Percentiles rank a stretch among this genome's conserved stretches.
These are phyloP conservation scores for Stichodactyla mertensii DNA, from an alignment of 64 coral and sea anemone genomes.

Conservation along the genomic window DNA sequence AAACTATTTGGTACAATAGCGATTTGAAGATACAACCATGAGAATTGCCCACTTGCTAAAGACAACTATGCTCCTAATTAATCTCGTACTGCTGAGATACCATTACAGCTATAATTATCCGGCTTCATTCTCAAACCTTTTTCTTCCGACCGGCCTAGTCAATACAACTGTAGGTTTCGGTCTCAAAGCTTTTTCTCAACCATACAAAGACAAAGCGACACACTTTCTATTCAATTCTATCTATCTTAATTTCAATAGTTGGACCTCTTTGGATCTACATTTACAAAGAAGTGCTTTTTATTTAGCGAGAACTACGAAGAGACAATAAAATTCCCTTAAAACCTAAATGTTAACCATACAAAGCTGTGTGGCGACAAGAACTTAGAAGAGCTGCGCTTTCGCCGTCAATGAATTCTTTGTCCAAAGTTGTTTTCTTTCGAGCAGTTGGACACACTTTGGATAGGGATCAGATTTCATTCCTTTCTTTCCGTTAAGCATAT, in stretches of 20 bases:
- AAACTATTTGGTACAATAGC: conserved; percentile 7
- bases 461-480: conserved; percentile 4
- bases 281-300: background rate
- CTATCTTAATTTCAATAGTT: background rate
- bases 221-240: background rate
- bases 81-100: background rate
- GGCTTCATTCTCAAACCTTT: background rate
- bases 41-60: conserved; percentile 11
- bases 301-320: background rate
- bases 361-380: conserved; percentile 22
- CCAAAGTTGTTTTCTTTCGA: background rate
- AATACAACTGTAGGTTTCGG: background rate
- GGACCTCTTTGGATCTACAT: background rate
- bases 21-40: conserved; percentile 5
- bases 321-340: background rate
- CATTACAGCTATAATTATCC: conserved; percentile 11
- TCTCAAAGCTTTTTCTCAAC: background rate
- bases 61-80: conserved; percentile 18
- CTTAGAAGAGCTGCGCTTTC: background rate
- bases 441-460: conserved; percentile 2
- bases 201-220: background rate
- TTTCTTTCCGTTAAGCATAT: background rate
- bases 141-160: background rate
- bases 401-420: conserved; percentile 3
- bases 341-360: conserved; percentile 1